These are phyloP conservation scores for Onchidella celtica DNA, from an alignment of 2,888 invertebrate genomes.

Conservation along the genomic window DNA sequence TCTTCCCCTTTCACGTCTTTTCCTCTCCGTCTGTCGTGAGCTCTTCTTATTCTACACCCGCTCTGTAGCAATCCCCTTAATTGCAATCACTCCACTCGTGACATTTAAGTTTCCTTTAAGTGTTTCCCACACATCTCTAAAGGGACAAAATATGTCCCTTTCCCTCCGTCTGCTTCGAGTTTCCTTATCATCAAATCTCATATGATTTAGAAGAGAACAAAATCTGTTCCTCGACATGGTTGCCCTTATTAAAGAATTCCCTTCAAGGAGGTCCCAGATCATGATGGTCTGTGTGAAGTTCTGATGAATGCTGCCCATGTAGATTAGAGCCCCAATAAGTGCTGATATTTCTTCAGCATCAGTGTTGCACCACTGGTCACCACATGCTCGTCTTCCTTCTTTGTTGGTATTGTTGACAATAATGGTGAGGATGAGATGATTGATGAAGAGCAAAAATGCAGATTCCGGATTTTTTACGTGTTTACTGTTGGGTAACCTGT, in stretches of 20 bases:
- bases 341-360: neutral
- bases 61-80: too few relatives aligned
- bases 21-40: too few relatives aligned
- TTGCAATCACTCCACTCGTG: too few relatives aligned
- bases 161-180: neutral
- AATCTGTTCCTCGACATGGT: neutral
- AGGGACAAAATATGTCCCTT: neutral
- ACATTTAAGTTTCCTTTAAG: neutral
- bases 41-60: too few relatives aligned
- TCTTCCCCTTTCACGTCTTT: too few relatives aligned
- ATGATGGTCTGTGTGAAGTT: neutral
- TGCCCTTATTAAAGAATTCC: neutral
- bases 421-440: neutral
- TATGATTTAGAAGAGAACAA: neutral
- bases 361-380: neutral
- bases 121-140: neutral
- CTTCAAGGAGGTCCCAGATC: neutral
- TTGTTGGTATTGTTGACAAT: neutral
- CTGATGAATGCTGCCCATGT: neutral
- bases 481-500: neutral
- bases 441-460: neutral
- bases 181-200: neutral
- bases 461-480: neutral
- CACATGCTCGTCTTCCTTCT: neutral
- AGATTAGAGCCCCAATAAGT: neutral